These are phyloP conservation scores for Sylvicola fuscatus DNA, from an alignment of 2,888 invertebrate species.

Conservation along the genomic window DNA sequence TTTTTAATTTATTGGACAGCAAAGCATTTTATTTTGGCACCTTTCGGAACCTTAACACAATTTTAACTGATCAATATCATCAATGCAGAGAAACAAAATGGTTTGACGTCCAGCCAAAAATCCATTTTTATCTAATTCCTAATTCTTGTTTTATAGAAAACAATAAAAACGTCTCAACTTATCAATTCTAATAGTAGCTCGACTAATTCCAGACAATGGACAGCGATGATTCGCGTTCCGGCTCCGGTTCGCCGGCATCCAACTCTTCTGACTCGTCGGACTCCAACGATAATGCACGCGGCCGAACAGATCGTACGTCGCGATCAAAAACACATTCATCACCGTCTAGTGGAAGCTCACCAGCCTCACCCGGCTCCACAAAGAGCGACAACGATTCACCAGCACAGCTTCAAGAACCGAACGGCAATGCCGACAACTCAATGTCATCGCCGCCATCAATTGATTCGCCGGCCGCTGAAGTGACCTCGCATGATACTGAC, in stretches of 20 bases:
- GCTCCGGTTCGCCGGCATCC: slow-evolving; percentile 18
- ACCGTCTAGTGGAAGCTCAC: slow-evolving; percentile 8
- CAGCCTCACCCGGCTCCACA: not conserved
- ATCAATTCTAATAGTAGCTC: too few species aligned
- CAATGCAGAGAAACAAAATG: too few species aligned
- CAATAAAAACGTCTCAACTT: too few species aligned
- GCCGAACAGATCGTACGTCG: slow-evolving; percentile 11
- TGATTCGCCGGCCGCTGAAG: not conserved
- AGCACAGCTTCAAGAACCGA: not conserved
- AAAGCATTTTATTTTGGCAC: too few species aligned
- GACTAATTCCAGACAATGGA: slow-evolving; percentile 9
- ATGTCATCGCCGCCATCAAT: slow-evolving; percentile 1
- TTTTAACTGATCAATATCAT: too few species aligned
- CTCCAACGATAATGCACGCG: slow-evolving; percentile 24
- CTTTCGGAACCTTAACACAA: too few species aligned
- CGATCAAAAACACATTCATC: slow-evolving; percentile 17
- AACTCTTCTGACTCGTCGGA: slow-evolving; percentile 29
- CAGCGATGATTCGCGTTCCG: slow-evolving; percentile 19
- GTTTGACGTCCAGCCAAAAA: too few species aligned
- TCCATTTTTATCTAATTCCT: too few species aligned
- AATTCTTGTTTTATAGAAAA: too few species aligned
- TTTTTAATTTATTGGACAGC: too few species aligned
- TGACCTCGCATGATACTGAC: not conserved
- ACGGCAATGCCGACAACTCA: slow-evolving; percentile 1
- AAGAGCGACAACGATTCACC: slow-evolving; percentile 4